Percentiles rank a stretch among this genome's conserved stretches.
phyloP scores from a whole-genome alignment of 2,888 invertebrate genomes.

The Ceramica pisi region DNA sequence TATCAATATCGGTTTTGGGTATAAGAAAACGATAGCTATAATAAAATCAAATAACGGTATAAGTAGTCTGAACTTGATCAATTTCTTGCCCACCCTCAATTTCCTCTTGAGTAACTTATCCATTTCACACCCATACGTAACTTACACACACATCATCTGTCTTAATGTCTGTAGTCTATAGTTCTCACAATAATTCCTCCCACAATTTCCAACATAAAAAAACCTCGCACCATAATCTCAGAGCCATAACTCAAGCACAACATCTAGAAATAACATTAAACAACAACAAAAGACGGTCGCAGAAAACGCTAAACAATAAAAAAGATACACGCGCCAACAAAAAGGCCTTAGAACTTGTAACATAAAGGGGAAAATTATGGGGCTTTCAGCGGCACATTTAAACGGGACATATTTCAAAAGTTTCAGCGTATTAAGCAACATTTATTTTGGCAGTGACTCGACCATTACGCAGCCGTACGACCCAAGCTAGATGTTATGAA shows the following conservation, averaged over 20 bases:
- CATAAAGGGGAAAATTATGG: constrained; percentile 89
- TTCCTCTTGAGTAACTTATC: neutral
- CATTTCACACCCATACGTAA: neutral
- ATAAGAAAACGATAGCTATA: neutral
- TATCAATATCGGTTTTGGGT: neutral
- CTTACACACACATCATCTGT: neutral
- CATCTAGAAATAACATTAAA: constrained; percentile 63
- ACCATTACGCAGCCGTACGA: constrained; percentile 83
- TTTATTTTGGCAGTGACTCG: constrained; percentile 90
- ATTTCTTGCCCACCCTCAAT: neutral
- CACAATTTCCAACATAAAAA: constrained; percentile 30
- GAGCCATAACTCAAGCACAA: constrained; percentile 51
- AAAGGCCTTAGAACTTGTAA: constrained; percentile 81
- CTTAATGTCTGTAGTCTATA: neutral
- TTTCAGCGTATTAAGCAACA: constrained; percentile 90
- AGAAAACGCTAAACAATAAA: constrained; percentile 78
- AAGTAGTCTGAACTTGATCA: too few relatives aligned
- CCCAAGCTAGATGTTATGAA: constrained; percentile 79
- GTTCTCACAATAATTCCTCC: constrained; percentile 8
- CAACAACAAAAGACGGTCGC: constrained; percentile 70
- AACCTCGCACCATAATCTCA: constrained; percentile 43
- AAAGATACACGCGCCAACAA: constrained; percentile 82
- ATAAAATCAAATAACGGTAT: neutral
- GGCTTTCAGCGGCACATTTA: constrained; percentile 90
- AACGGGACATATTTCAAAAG: constrained; percentile 90